Evolutionary conservation across 1,140 invertebrate genomes (phyloP), one percentile per base, ranked within the genome.

Genomic region (Dreissena rostriformis): DNA sequence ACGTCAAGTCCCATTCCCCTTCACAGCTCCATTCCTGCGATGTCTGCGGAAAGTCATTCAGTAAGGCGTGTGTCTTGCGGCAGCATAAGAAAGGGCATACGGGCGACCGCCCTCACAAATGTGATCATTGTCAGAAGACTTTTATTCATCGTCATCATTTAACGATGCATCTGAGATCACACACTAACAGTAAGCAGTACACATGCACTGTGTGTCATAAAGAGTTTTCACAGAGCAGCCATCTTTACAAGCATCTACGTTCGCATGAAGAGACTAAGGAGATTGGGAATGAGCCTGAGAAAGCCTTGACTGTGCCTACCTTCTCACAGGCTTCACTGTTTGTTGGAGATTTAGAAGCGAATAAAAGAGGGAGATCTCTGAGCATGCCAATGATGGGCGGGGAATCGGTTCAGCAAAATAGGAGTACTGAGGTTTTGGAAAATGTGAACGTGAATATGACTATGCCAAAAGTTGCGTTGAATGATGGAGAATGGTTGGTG

Each of bases 131-230:
- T 92, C 97, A 97, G 8, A 96, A 97, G 65, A 96, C 97, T 91
- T 98, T 98, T 91, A 97, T 97, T 73, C 95, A 97, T 61, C 97
- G 97, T 90, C 97, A 97, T 92, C 98, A 98, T 93, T 96, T 95
- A 94, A 96, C 93, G 96, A 97, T 95, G 95, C 96, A 91, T 95
- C 94, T 96, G 87, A 96, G 97, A 91, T 96, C 96, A 10, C 97
- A 99, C 92, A 98, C 97, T 0, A 96, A 97, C 75, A 94, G 95
- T 81, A 96, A 96, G 87, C 97, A 96, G 0, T 96, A 96, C 92
- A 94, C 95, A 90, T 98, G 97, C 91, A 92, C 94, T 0, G 94
- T 96, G 76, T 98, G 97, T 90, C 94, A 95, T 39, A 96, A 96
- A 68, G 88, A 87, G 51, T 89, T 89, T 55, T 66, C 82, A 0